Base-by-base conservation (phyloP, 2,113 vertebrate species). In the Forbesichthys papilliferus region DNA sequence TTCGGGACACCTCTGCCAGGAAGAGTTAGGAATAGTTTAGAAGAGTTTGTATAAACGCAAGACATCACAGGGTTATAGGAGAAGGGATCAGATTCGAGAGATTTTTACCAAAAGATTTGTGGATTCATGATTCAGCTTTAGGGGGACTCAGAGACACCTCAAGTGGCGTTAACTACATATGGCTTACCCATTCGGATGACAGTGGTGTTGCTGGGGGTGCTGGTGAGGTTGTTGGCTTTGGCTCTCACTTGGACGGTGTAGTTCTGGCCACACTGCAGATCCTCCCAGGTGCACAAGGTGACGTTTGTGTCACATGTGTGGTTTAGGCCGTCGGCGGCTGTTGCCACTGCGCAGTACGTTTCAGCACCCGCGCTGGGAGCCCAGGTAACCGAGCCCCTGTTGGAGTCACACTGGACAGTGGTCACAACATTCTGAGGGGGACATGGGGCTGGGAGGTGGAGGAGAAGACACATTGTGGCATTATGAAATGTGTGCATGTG, bases 191-290 rank as follows among this genome's bases (percentile, higher is more conserved):
- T 92, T 4, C 78, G 48, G 61, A 91, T 10, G 6, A 8, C 3
- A 3, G 84, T 59, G 71, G 70, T 86, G 80, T 77, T 87, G 81
- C 89, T 88, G 0, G 69, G 73, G 27, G 63, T 62, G 12, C 90
- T 90, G 75, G 65, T 80, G 80, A 89, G 91, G 69, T 54, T 84
- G 16, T 48, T 51, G 14, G 66, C 73, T 13, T 72, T 61, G 5
- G 90, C 87, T 16, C 27, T 86, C 61, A 91, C 83, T 7, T 57
- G 72, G 33, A 92, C 77, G 4, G 55, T 78, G 81, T 93, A 92
- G 11, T 64, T 13, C 6, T 90, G 82, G 18, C 89, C 87, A 53
- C 92, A 93, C 61, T 84, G 89, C 64, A 93, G 82, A 71, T 88
- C 58, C 63, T 67, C 68, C 59, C 92, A 84, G 63, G 77, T 58